Evolutionary conservation across 2,888 invertebrate species (phyloP), one percentile per base, ranked within the genome.

Genomic region (Apantesis nais): DNA sequence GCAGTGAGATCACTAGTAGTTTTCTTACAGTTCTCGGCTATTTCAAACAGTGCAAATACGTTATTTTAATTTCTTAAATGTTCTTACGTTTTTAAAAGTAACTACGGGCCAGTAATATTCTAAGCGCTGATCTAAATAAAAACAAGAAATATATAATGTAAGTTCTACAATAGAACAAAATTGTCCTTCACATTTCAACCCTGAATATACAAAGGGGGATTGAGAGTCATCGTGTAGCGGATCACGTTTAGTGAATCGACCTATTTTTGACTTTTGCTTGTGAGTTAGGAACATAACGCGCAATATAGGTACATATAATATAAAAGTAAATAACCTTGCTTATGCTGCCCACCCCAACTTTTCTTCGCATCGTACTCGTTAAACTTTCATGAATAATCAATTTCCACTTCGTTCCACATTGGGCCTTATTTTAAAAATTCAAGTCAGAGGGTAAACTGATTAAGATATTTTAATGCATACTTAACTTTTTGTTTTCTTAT

Each of bases 311-410:
- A 52, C 22, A 52, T 22, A 7, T n/a, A n/a, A 22, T 39, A 74
- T 44, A 37, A 25, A 70, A 75, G 70, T 72, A 76, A 81, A 79
- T 78, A 76, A 68, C 66, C 68, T 62, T 60, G 61, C 65, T 65
- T 34, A 65, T 52, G 31, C 31, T 71, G 68, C 65, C 73, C 67
- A 73, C 65, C 74, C 67, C 63, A 75, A 75, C 67, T 72, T 44
- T 76, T 64, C 68, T 68, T 72, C 76, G 72, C 58, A 80, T 76
- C 73, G 58, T 82, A 76, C 74, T 82, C 76, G 81, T 84, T 82
- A 78, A 83, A 82, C 83, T 83, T 78, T 84, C 86, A 87, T 88
- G 83, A 87, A 88, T 86, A 87, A 86, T 83, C 80, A 85, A 84
- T 84, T 80, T 79, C 76, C 73, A 73, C 75, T 81, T 80, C 76